A percentile compares a stretch with the other conserved stretches of the same genome.
These are phyloP conservation scores for Amphibalanus amphitrite DNA, from an alignment of 1,140 invertebrate species.

Conservation along the genomic window DNA sequence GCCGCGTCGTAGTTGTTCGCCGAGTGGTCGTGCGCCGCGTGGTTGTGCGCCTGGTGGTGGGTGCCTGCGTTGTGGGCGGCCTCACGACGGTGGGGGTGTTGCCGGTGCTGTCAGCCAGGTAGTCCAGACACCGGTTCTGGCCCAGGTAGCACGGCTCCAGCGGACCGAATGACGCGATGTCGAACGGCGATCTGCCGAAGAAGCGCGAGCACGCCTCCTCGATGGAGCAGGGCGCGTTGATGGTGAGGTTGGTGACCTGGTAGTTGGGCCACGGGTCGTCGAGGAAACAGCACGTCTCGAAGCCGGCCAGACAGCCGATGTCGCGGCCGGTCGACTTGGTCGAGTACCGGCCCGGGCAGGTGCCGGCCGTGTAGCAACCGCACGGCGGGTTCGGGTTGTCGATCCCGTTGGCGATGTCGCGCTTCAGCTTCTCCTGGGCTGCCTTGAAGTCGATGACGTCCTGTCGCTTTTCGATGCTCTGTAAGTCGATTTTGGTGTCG, in stretches of 20 bases:
- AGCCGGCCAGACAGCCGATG: background rate
- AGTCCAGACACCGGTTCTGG: background rate
- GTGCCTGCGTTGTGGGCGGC: background rate
- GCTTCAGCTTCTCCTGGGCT: background rate
- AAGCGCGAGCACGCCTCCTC: background rate
- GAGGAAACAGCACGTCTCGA: background rate
- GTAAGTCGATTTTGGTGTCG: background rate
- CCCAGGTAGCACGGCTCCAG: conserved; percentile 2
- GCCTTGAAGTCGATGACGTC: background rate
- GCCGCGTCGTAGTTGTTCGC: background rate
- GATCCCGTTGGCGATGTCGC: background rate
- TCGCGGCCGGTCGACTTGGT: background rate
- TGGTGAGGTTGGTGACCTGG: background rate
- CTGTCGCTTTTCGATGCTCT: background rate
- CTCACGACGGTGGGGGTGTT: background rate
- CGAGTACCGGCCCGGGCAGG: background rate
- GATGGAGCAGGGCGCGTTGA: background rate
- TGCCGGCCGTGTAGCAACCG: background rate
- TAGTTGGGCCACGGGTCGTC: conserved; percentile 1
- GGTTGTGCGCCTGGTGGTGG: background rate
- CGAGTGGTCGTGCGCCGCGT: background rate
- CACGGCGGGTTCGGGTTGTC: background rate
- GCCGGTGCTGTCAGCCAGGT: background rate
- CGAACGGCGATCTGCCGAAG: background rate
- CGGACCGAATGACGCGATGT: background rate